phyloP scores from a whole-genome alignment of 2,888 invertebrate genomes.

The Muschampia plurimacula region DNA sequence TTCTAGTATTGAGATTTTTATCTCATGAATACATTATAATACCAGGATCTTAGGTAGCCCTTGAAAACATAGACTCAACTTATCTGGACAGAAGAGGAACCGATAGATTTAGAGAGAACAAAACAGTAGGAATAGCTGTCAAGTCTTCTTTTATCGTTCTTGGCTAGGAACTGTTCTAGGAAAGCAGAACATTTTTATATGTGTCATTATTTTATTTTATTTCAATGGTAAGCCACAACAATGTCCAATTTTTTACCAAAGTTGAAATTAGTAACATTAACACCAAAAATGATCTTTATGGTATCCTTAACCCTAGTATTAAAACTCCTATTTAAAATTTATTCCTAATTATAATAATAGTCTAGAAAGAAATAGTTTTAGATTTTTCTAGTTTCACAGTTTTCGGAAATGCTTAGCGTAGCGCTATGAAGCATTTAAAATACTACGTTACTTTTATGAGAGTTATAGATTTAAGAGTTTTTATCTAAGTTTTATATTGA shows the following conservation, averaged over 20 bases:
- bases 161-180: too few species aligned
- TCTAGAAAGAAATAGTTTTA: slow-evolving; percentile 31
- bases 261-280: background rate
- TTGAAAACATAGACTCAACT: too few species aligned
- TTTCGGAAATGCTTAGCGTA: slow-evolving; percentile 31
- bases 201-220: too few species aligned
- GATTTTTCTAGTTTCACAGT: slow-evolving; percentile 24
- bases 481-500: slow-evolving; percentile 6
- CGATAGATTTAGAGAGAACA: too few species aligned
- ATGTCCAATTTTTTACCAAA: background rate
- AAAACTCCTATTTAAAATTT: background rate
- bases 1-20: too few species aligned
- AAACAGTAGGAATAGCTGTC: too few species aligned
- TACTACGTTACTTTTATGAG: slow-evolving; percentile 21
- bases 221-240: too few species aligned
- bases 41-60: too few species aligned
- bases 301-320: background rate
- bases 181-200: too few species aligned
- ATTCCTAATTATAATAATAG: slow-evolving; percentile 16
- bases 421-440: slow-evolving; percentile 23
- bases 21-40: too few species aligned
- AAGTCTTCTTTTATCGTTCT: too few species aligned
- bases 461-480: slow-evolving; percentile 16
- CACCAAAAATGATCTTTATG: background rate
- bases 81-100: too few species aligned